phyloP scores from a whole-genome alignment of 1,140 invertebrate genomes.

The Daktulosphaira vitifoliae region DNA sequence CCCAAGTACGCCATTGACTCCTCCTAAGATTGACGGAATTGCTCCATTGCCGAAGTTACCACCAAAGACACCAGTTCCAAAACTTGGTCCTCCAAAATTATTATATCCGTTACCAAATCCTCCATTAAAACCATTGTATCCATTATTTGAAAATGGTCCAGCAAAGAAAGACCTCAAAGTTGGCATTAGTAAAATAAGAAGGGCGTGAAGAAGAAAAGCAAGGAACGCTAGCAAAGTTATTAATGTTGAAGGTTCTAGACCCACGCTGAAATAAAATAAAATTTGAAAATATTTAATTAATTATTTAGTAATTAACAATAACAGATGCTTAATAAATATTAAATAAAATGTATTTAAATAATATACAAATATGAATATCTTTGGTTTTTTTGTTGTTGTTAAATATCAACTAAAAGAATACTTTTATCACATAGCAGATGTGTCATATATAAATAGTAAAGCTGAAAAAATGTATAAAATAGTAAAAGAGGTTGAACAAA shows the following conservation, averaged over 20 bases:
- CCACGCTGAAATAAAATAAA: neutral
- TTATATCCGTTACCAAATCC: neutral
- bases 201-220: conserved; percentile 13
- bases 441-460: no score
- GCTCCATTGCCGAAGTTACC: conserved; percentile 7
- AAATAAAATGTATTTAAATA: no score
- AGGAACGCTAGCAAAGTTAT: conserved; percentile 17
- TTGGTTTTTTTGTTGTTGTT: no score
- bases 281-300: no score
- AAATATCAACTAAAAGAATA: no score
- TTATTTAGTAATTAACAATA: no score
- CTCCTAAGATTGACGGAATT: conserved; percentile 7
- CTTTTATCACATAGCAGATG: no score
- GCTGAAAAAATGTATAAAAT: no score
- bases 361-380: no score
- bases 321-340: no score
- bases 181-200: conserved; percentile 19
- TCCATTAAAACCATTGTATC: neutral
- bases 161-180: neutral
- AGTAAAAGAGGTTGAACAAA: no score
- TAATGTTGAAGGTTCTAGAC: conserved; percentile 26
- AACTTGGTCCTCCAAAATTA: neutral
- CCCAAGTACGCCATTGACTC: conserved; percentile 17
- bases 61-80: neutral
- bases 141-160: neutral